These are phyloP conservation scores for Chymomyza procnemis DNA, from an alignment of 2,888 invertebrate species.

Conservation along the genomic window DNA sequence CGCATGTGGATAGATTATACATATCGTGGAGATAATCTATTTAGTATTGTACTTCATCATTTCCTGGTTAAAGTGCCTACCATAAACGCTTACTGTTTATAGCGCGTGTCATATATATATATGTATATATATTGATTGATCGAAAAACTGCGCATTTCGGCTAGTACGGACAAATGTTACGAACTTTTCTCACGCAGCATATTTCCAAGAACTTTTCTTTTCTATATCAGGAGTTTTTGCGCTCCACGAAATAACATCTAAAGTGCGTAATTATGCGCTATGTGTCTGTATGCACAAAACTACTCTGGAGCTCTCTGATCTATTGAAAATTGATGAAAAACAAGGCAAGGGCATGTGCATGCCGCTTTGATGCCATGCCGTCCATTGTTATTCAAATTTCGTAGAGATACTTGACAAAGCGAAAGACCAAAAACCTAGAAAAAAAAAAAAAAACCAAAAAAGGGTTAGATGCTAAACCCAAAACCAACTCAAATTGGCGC, in stretches of 20 bases:
- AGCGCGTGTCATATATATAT: background rate
- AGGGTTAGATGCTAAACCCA: constrained; percentile 9
- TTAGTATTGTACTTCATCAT: background rate
- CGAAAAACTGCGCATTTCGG: too few species aligned
- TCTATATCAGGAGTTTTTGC: constrained; percentile 51
- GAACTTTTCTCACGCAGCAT: constrained; percentile 56
- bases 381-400: constrained; percentile 71
- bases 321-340: constrained; percentile 29
- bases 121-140: too few species aligned
- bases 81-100: background rate
- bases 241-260: constrained; percentile 34
- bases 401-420: constrained; percentile 33
- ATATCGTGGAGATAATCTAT: background rate
- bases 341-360: constrained; percentile 33
- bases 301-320: background rate
- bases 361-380: constrained; percentile 68
- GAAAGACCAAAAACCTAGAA: background rate
- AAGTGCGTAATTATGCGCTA: constrained; percentile 65
- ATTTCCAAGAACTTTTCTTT: constrained; percentile 62
- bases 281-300: background rate
- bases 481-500: constrained; percentile 73
- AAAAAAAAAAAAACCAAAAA: background rate
- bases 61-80: too few species aligned
- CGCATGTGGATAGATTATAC: constrained; percentile 9
- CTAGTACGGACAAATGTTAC: too few species aligned